A percentile compares a stretch with the other conserved stretches of the same genome.
These are phyloP conservation scores for Peribatodes rhomboidaria DNA, from an alignment of 2,888 invertebrate genomes.

Conservation along the genomic window DNA sequence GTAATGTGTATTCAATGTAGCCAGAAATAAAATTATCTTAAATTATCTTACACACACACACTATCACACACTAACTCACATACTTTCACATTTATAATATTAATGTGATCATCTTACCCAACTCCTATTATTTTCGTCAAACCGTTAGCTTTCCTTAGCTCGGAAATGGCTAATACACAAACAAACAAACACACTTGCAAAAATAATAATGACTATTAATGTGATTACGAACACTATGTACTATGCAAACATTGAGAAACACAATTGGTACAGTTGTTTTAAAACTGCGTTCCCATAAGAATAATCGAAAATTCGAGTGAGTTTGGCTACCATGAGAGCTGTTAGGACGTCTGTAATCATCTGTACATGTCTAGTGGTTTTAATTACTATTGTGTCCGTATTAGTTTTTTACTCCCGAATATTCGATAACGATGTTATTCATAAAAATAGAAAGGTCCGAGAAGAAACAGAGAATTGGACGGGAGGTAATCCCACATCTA, in stretches of 20 bases:
- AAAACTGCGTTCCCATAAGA: not conserved
- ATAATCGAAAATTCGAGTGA: not conserved
- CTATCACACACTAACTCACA: too few species aligned
- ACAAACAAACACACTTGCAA: not conserved
- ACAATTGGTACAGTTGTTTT: constrained; percentile 15
- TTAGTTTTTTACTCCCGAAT: constrained; percentile 1
- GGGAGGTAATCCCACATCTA: not conserved
- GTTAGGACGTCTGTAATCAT: constrained; percentile 17
- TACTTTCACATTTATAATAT: too few species aligned
- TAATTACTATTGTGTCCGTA: not conserved
- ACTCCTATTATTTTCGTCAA: not conserved
- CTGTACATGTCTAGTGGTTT: not conserved
- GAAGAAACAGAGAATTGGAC: not conserved
- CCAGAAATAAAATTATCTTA: too few species aligned
- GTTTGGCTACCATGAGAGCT: constrained; percentile 22
- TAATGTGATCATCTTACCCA: too few species aligned
- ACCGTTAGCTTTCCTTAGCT: too few species aligned
- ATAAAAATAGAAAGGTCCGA: not conserved
- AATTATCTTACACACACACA: too few species aligned
- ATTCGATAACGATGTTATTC: too few species aligned
- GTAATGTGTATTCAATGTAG: too few species aligned
- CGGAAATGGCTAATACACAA: too few species aligned
- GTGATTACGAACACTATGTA: not conserved
- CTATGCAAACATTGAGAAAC: not conserved
- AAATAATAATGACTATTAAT: not conserved